phyloP scores from a whole-genome alignment of 2,113 vertebrate species.

The Eurypyga helias region DNA sequence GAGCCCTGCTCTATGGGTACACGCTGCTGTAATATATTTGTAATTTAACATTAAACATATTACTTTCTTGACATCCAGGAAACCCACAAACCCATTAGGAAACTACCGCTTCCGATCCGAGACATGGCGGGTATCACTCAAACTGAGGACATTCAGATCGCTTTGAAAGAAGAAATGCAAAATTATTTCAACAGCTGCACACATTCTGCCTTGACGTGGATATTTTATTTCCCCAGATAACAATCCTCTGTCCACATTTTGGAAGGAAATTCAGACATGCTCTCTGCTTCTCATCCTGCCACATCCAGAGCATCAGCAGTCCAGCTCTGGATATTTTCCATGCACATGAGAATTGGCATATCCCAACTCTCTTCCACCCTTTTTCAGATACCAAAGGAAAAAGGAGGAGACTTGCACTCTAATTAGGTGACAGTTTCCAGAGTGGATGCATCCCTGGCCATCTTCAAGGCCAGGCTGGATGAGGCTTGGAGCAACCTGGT shows the following conservation, averaged over 20 bases:
- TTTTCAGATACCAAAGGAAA: not conserved
- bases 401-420: not conserved
- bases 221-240: not conserved
- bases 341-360: rapidly evolving
- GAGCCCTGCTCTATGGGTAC: not conserved
- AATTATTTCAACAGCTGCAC: not conserved
- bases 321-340: not conserved
- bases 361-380: not conserved
- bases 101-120: not conserved
- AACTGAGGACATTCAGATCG: not conserved
- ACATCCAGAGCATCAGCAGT: not conserved
- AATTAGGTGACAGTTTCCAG: not conserved
- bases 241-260: rapidly evolving
- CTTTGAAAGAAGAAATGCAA: not conserved
- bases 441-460: not conserved
- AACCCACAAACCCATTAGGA: not conserved
- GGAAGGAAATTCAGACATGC: not conserved
- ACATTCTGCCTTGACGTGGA: not conserved
- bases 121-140: not conserved
- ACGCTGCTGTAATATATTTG: rapidly evolving
- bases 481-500: too few species aligned
- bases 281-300: not conserved
- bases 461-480: too few species aligned
- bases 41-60: not conserved
- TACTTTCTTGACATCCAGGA: not conserved